These are phyloP conservation scores for Mastigias papua DNA, from an alignment of 30 jellyfish, hydroid and myxozoan species.

Conservation along the genomic window DNA sequence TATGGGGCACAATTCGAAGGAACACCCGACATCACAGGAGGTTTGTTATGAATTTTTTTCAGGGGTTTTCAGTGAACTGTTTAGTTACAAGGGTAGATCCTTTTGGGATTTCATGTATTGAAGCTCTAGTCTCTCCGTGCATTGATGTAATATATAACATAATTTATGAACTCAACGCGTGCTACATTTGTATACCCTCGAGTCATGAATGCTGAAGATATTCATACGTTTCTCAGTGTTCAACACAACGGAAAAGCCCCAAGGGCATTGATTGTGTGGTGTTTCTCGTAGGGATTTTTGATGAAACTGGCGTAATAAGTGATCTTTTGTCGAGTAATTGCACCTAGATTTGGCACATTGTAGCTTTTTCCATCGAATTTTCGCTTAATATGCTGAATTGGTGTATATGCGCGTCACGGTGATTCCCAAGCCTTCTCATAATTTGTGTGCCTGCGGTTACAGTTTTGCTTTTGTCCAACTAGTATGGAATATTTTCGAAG, in stretches of 20 bases:
- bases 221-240: not conserved
- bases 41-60: constrained; percentile 13
- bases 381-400: not conserved
- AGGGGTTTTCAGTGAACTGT: not conserved
- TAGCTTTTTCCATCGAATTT: not conserved
- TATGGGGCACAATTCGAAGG: constrained; percentile 69
- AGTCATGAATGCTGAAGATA: not conserved
- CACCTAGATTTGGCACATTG: not conserved
- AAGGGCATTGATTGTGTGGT: constrained; percentile 50
- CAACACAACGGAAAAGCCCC: constrained; percentile 60
- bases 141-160: not conserved
- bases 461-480: not conserved
- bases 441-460: constrained; percentile 44
- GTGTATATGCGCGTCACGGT: not conserved
- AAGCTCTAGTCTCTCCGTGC: not conserved
- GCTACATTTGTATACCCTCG: constrained; percentile 7
- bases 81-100: not conserved
- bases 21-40: constrained; percentile 26
- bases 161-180: no score
- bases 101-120: not conserved
- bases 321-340: not conserved
- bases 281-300: not conserved
- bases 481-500: not conserved
- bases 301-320: not conserved
- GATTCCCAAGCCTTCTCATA: constrained; percentile 10